Evolutionary conservation across 2,113 vertebrate species (phyloP), one percentile per base, ranked within the genome.

Genomic region (Chionis minor): DNA sequence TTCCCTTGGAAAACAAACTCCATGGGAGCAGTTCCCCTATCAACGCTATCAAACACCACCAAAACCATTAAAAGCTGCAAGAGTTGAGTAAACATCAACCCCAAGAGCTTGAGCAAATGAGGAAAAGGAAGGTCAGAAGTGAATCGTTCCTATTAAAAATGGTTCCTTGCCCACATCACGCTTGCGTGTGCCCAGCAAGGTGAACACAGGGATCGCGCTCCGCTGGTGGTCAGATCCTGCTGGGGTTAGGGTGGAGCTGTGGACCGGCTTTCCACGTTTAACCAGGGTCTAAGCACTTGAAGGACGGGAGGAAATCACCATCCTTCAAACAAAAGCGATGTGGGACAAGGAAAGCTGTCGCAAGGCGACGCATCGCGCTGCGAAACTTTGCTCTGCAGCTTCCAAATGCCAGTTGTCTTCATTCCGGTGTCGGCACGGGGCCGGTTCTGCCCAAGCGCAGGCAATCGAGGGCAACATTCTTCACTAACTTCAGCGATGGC

Each of bases 141-240:
- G 27, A 52, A 75, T 1, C 58, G 73, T 0, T 75, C 65, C 62
- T 19, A 4, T 27, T 40, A 22, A 65, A 65, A 86, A 21, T 2
- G 10, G 65, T 4, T 79, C 44, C 62, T 40, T 12, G 40, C 6
- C 70, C 65, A 18, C n/a, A 47, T 18, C 66, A 30, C 0, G 0
- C n/a, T 33, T 11, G 51, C 14, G 5, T 0, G 11, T 38, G 54
- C 62, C 62, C 62, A 27, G 42, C 45, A 23, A 42, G 58, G 67
- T 0, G 4, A 77, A 35, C 42, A 13, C 0, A 0, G 75, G 70
- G 58, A 32, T 21, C 2, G 0, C 45, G 38, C 33, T 40, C 42
- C 3, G 2, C 58, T 8, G 52, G 62, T 21, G 52, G 10, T 5
- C 55, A 49, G 79, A 21, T 51, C 30, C 4, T 16, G 38, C 65